Conservation (phyloP, 2,797 vertebrate species). For the Loris lydekkerianus region DNA sequence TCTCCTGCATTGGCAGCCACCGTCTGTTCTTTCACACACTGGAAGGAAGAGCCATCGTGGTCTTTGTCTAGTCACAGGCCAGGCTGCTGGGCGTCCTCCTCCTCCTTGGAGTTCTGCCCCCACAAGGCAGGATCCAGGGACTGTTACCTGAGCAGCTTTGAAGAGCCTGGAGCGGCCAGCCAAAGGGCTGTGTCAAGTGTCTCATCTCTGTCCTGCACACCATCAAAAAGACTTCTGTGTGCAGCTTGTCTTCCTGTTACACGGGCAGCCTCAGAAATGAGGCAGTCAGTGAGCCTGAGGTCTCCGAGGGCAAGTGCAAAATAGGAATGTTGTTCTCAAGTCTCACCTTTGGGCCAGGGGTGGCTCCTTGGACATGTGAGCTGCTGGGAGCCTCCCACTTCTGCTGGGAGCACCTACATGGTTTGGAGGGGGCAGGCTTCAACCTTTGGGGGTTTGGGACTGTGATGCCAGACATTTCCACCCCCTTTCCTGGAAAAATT, state of each 20-base stretch:
- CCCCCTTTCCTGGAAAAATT: slow-evolving; percentile 67
- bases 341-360: slow-evolving; percentile 69
- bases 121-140: not conserved
- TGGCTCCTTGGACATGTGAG: slow-evolving; percentile 72
- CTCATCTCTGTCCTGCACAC: slow-evolving; percentile 28
- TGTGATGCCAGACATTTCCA: slow-evolving; percentile 62
- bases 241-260: slow-evolving; percentile 57
- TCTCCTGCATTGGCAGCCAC: slow-evolving; percentile 83
- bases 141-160: not conserved
- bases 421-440: slow-evolving; percentile 66
- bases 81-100: slow-evolving; percentile 82
- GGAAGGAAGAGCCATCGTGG: slow-evolving; percentile 81
- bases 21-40: slow-evolving; percentile 77
- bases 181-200: not conserved
- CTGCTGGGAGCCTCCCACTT: slow-evolving; percentile 80
- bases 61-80: slow-evolving; percentile 64
- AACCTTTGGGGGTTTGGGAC: slow-evolving; percentile 59
- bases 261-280: slow-evolving; percentile 72
- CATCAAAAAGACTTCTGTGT: not conserved
- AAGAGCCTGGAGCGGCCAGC: slow-evolving; percentile 17
- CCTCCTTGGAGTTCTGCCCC: slow-evolving; percentile 77
- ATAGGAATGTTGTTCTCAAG: not conserved
- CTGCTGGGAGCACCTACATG: slow-evolving; percentile 78
- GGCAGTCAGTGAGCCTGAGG: slow-evolving; percentile 17
- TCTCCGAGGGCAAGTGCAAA: slow-evolving; percentile 62